These are phyloP conservation scores for Mythimna impura DNA, from an alignment of 2,888 invertebrate genomes.

Conservation along the genomic window DNA sequence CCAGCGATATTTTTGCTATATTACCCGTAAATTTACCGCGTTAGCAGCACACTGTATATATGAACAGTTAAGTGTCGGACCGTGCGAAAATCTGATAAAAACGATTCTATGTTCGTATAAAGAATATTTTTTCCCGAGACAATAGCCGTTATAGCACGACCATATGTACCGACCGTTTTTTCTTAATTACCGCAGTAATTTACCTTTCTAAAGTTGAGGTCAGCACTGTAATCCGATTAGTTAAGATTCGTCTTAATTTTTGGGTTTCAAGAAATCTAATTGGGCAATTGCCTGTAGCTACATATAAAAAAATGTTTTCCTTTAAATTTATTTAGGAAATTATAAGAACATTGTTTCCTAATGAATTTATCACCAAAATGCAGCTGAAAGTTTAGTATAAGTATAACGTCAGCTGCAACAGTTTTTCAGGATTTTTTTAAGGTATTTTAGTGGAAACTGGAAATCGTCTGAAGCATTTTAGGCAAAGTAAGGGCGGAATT, in stretches of 20 bases:
- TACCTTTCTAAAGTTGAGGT: conserved; percentile 83
- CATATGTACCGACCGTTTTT: conserved; percentile 81
- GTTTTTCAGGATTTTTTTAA: too few relatives aligned
- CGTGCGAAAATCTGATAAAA: conserved; percentile 90
- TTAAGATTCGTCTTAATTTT: conserved; percentile 66
- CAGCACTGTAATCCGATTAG: conserved; percentile 73
- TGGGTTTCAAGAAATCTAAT: conserved; percentile 52
- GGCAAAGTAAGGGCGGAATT: too few relatives aligned
- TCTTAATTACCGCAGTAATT: conserved; percentile 80
- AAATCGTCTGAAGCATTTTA: too few relatives aligned
- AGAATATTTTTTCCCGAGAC: conserved; percentile 86
- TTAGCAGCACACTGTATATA: conserved; percentile 77
- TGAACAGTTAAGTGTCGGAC: conserved; percentile 80
- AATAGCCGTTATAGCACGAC: conserved; percentile 75
- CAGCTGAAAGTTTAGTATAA: too few relatives aligned
- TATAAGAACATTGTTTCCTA: too few relatives aligned
- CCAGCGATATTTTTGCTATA: conserved; percentile 61
- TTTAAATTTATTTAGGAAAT: not conserved
- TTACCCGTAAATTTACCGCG: conserved; percentile 59
- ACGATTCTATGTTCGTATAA: conserved; percentile 84
- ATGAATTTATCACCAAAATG: too few relatives aligned
- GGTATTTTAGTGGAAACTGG: too few relatives aligned
- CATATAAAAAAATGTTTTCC: not conserved
- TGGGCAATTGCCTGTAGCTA: conserved; percentile 56
- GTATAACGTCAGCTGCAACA: too few relatives aligned